Evolutionary conservation across 1,140 invertebrate genomes (phyloP).

Genomic region (Drosophila pachea): DNA sequence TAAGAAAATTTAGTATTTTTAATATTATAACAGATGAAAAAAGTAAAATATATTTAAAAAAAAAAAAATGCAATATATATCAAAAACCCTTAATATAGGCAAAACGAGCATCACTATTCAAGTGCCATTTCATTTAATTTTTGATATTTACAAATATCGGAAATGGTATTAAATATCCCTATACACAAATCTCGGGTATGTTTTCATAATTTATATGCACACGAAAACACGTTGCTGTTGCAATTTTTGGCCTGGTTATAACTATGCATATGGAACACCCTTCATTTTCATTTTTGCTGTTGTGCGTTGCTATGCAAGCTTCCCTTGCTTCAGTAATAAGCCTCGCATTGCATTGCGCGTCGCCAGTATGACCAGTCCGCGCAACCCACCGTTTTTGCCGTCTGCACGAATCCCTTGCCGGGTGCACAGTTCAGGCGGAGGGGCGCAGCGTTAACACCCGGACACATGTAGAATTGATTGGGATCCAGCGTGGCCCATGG

Average conservation of each 20-base stretch:
- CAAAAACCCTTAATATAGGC: conserved; percentile 1
- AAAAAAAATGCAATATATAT: neutral
- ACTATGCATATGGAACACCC: conserved; percentile 21
- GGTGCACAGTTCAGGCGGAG: conserved; percentile 53
- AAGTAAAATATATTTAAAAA: neutral
- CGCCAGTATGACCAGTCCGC: conserved; percentile 69
- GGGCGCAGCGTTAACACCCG: conserved; percentile 47
- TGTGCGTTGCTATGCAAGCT: neutral
- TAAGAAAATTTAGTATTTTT: neutral
- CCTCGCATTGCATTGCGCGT: conserved; percentile 63
- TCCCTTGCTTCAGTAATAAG: conserved; percentile 50
- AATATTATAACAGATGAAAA: neutral
- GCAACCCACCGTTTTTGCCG: conserved; percentile 56
- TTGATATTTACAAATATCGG: conserved; percentile 1
- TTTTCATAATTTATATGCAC: neutral
- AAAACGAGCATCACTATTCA: conserved; percentile 17
- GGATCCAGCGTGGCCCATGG: conserved; percentile 65
- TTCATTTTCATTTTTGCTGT: conserved; percentile 4
- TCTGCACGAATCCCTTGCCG: conserved; percentile 65
- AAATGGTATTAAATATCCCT: neutral
- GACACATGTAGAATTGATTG: conserved; percentile 71
- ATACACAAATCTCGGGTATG: neutral
- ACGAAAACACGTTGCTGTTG: conserved; percentile 25
- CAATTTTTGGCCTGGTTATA: conserved; percentile 11
- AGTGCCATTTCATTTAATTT: neutral